Evolutionary conservation across 2,113 vertebrate species (phyloP), one percentile per base, ranked within the genome.

Genomic region (Erythrocercus mccallii): DNA sequence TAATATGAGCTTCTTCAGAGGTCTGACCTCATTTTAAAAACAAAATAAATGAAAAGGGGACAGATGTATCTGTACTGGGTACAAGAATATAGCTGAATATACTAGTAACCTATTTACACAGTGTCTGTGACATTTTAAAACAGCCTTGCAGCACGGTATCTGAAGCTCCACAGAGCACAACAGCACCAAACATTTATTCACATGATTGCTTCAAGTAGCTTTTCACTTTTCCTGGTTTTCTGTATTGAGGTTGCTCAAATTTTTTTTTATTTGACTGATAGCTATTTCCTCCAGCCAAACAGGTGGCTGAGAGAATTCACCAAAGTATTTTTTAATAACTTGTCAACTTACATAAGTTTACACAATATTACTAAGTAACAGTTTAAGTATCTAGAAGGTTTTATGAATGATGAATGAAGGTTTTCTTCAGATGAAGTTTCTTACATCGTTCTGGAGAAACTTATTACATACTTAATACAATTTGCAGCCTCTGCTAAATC

Each of bases 231-330:
- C 15, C 54, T 71, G 15, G 9, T 24, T 65, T 48, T 42, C 33
- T 54, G 23, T 37, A 31, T 35, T 0, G 0, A 30, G 5, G 21
- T 22, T 22, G 16, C n/a, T 27, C 10, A 7, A 5, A 19, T 18
- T 73, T 21, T 11, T 12, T 25, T 44, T n/a, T 48, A 22, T 73
- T 53, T 38, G 12, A 45, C 37, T 44, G 12, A 35, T 35, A 21
- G 27, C 57, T 78, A 45, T 81, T 73, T 86, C 54, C 62, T 76
- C 21, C 54, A 87, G 61, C 15, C 11, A 54, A 91, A 65, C 5
- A 61, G 27, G 53, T 35, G 25, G 25, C 48, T 48, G 23, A 88
- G 12, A 74, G 27, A 86, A 93, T 17, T 57, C 47, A 79, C 6
- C 23, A 27, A 68, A 90, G 5, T 11, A 28, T 19, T 51, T 60